Evolutionary conservation across 2,113 vertebrate genomes (phyloP), one percentile per base, ranked within the genome.

Genomic region (Zosterops hypoxanthus): DNA sequence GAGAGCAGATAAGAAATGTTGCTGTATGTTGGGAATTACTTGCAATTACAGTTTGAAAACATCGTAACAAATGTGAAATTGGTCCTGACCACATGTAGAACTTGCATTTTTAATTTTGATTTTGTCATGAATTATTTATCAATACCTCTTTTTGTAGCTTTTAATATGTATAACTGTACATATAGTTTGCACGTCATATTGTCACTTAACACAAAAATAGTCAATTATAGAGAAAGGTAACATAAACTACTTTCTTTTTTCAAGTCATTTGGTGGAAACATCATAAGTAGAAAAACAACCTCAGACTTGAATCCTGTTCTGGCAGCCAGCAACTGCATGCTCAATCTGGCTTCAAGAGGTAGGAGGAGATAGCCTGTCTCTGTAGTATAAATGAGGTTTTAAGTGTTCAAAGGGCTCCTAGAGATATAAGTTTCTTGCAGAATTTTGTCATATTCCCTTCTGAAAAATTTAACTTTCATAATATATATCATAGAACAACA

Each of bases 281-380:
- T 99, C 26, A 29, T 98, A 52, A 99, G 98, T 50, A 98, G 98
- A 26, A 98, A 97, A 92, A 98, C 98, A 33, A 99, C 99, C 68
- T 99, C 99, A 3, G 99, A 99, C 93, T 97, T 99, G 96, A 99
- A 99, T 92, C 99, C 99, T 13, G 39, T 99, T 77, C 94, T 99
- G 82, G 98, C 98, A 46, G 98, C 98, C 34, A 98, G 98, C 60
- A 98, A 97, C 76, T 98, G 98, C 93, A 95, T 93, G 72, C 98
- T 99, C 44, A 94, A 82, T 44, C 85, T 99, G 55, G 75, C 97
- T 12, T 99, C 98, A 44, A 95, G 80, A 93, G 98, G 99, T 99
- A 81, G 93, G 95, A 24, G 12, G 12, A 42, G 21, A 47, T 33
- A 55, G 20, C 23, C 33, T 75, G 13, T 69, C 11, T 75, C 36